phyloP scores from a whole-genome alignment of 2,888 invertebrate genomes.

The Cheilosia impressa region DNA sequence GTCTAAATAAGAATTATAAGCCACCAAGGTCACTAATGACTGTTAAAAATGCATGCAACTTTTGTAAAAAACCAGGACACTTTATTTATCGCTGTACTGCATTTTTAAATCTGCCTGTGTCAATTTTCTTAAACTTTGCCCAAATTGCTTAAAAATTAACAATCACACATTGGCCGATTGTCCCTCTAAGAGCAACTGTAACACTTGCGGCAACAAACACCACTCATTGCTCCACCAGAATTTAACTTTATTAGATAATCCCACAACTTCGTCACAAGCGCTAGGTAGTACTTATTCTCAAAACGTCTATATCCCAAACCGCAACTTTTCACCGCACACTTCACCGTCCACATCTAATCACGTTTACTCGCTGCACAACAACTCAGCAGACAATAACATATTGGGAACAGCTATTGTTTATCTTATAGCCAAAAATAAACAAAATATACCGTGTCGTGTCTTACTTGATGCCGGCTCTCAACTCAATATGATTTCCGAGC shows the following conservation, averaged over 20 bases:
- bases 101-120: constrained; percentile 45
- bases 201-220: constrained; percentile 44
- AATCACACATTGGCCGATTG: constrained; percentile 16
- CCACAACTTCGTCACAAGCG: neutral
- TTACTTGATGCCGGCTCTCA: constrained; percentile 30
- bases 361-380: constrained; percentile 21
- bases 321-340: constrained; percentile 9
- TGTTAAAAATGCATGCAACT: constrained; percentile 43
- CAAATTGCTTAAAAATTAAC: constrained; percentile 17
- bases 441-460: constrained; percentile 28
- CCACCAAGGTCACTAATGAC: constrained; percentile 17
- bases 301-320: constrained; percentile 2
- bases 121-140: constrained; percentile 20
- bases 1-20: constrained; percentile 32
- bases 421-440: constrained; percentile 27
- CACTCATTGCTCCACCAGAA: constrained; percentile 53
- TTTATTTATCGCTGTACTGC: constrained; percentile 47
- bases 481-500: constrained; percentile 36
- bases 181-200: constrained; percentile 9
- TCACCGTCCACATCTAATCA: constrained; percentile 4
- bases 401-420: constrained; percentile 35
- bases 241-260: neutral
- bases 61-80: constrained; percentile 35
- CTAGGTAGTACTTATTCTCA: constrained; percentile 15
- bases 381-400: constrained; percentile 23